Evolutionary conservation across 2,888 invertebrate species (phyloP).

Genomic region (Sialis lutaria): DNA sequence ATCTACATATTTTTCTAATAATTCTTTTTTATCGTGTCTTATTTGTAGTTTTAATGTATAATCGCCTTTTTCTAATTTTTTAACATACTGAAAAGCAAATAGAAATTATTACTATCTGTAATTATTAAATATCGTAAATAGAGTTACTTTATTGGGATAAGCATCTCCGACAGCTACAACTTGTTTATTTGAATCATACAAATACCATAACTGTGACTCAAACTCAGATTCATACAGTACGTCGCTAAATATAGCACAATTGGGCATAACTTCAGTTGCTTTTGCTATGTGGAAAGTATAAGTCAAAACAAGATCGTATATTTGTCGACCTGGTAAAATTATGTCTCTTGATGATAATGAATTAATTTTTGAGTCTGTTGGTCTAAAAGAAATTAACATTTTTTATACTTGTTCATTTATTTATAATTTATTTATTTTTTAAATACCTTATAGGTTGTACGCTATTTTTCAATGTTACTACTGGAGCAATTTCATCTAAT

Average conservation of each 20-base stretch:
- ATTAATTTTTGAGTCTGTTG: constrained; percentile 60
- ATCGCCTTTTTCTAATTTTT: constrained; percentile 90
- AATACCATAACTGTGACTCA: constrained; percentile 93
- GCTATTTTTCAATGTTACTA: constrained; percentile 53
- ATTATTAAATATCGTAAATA: background rate
- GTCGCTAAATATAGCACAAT: constrained; percentile 64
- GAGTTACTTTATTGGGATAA: constrained; percentile 58
- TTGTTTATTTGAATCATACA: constrained; percentile 83
- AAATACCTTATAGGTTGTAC: constrained; percentile 49
- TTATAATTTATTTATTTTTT: background rate
- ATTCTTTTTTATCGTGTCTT: constrained; percentile 73
- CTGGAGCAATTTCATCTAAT: constrained; percentile 64
- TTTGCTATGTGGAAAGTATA: constrained; percentile 76
- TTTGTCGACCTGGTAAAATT: constrained; percentile 73
- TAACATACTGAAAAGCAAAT: constrained; percentile 43
- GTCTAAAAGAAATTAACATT: constrained; percentile 33
- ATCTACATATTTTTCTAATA: constrained; percentile 74
- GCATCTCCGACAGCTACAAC: constrained; percentile 76
- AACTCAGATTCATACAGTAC: constrained; percentile 90
- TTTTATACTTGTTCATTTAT: background rate
- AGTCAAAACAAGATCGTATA: constrained; percentile 75
- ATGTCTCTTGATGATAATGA: constrained; percentile 69
- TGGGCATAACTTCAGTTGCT: constrained; percentile 63
- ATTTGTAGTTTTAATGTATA: constrained; percentile 75
- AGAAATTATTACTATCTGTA: background rate